A percentile compares a stretch with the other conserved stretches of the same genome.
Conservation (phyloP, 2,113 vertebrate species). For the Amphilophus citrinellus region DNA sequence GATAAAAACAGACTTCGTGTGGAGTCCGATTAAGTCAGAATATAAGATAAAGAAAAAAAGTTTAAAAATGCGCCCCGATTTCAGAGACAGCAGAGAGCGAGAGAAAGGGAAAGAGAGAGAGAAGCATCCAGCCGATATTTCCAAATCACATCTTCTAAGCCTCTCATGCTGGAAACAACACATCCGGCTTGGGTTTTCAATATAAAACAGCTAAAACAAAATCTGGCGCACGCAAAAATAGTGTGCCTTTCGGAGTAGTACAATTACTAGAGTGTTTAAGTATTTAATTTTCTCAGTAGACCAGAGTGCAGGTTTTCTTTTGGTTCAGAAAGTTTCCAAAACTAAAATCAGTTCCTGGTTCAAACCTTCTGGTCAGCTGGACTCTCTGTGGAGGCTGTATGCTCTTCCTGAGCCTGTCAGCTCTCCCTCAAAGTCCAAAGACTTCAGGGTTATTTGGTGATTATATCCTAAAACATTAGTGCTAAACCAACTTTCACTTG, state of each 20-base stretch:
- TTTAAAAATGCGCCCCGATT: background rate
- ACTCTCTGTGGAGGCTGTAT: background rate
- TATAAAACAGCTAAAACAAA: slow-evolving; percentile 2
- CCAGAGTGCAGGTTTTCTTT: background rate
- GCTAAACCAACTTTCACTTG: background rate
- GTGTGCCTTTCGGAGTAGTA: background rate
- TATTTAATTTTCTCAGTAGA: background rate
- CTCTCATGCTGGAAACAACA: background rate
- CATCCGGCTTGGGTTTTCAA: background rate
- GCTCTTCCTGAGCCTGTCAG: background rate
- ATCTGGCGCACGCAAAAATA: background rate
- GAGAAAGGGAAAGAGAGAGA: rapidly evolving
- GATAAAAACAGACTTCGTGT: background rate
- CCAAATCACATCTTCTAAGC: background rate
- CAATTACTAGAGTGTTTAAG: too few relatives aligned
- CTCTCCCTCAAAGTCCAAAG: background rate
- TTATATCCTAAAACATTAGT: background rate
- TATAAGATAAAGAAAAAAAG: background rate
- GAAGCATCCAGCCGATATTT: background rate
- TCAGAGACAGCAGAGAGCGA: background rate
- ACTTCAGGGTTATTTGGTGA: background rate
- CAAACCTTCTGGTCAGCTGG: background rate
- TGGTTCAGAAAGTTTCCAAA: background rate
- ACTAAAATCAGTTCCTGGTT: background rate
- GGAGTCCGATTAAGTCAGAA: background rate